Percentiles rank a stretch among this genome's conserved stretches.
Evolutionary conservation across 2,888 invertebrate species (phyloP).

Genomic region (Erebia ligea): DNA sequence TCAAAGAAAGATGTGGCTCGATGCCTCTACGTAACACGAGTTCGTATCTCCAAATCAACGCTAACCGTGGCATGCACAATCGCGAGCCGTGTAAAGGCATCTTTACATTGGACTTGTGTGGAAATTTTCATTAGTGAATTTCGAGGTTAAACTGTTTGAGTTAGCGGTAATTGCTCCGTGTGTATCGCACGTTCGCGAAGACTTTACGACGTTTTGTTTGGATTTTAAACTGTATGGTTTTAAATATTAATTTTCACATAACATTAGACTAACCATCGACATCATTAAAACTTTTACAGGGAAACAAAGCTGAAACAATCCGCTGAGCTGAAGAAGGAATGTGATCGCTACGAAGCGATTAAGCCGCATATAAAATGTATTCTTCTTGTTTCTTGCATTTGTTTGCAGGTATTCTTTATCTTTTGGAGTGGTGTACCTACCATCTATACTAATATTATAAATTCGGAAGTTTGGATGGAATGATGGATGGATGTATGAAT

Average conservation of each 20-base stretch:
- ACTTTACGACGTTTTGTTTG: slow-evolving; percentile 70
- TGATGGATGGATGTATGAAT: no score
- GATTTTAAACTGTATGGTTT: slow-evolving; percentile 41
- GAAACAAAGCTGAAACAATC: neutral
- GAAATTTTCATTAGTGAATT: slow-evolving; percentile 80
- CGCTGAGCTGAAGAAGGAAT: no score
- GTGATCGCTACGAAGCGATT: no score
- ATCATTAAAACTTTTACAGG: neutral
- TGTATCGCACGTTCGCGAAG: slow-evolving; percentile 52
- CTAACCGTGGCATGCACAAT: no score
- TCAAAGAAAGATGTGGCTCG: no score
- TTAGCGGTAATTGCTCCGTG: slow-evolving; percentile 79
- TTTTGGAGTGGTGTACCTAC: no score
- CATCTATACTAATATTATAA: no score
- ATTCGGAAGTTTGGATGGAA: no score
- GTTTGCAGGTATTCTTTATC: no score
- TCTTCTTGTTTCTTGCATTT: no score
- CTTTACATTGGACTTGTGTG: slow-evolving; percentile 46
- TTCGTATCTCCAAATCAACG: neutral
- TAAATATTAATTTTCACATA: slow-evolving; percentile 58
- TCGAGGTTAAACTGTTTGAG: slow-evolving; percentile 76
- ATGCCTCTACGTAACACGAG: no score
- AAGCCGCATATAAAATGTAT: no score
- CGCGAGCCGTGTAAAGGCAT: neutral
- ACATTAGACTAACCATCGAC: slow-evolving; percentile 16